Percentiles rank a stretch among this genome's conserved stretches.
These are phyloP conservation scores for Carcharodon carcharias DNA, from an alignment of 2,797 vertebrate species.

Conservation along the genomic window DNA sequence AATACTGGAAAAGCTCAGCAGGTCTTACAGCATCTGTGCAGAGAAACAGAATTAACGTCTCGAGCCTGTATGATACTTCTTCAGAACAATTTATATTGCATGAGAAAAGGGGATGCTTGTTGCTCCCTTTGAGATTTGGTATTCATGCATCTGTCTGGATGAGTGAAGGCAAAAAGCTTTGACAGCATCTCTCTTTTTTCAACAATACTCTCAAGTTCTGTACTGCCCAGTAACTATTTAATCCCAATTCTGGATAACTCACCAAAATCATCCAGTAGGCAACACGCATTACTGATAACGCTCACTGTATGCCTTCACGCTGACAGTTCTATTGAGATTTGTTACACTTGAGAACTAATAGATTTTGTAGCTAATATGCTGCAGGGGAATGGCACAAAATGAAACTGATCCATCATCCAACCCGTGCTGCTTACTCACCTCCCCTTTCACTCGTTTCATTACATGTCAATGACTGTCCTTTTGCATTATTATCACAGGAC, in stretches of 20 bases:
- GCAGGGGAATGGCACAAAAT: constrained; percentile 8
- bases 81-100: too few relatives aligned
- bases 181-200: too few relatives aligned
- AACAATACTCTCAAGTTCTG: too few relatives aligned
- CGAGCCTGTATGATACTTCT: too few relatives aligned
- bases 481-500: not conserved
- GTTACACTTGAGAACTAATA: not conserved
- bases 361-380: not conserved
- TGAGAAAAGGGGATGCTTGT: too few relatives aligned
- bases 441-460: not conserved
- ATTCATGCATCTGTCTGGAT: too few relatives aligned
- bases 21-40: too few relatives aligned
- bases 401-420: not conserved
- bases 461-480: not conserved
- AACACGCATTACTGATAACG: not conserved
- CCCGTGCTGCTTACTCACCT: not conserved
- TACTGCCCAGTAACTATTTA: too few relatives aligned
- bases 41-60: too few relatives aligned
- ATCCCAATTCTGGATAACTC: not conserved
- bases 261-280: not conserved
- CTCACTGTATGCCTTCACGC: not conserved
- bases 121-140: too few relatives aligned
- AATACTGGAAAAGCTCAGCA: too few relatives aligned
- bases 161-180: too few relatives aligned
- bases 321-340: not conserved